Percentiles rank a stretch among this genome's conserved stretches.
These are phyloP conservation scores for Microcebus tavaratra DNA, from an alignment of 2,113 vertebrate species.

Conservation along the genomic window DNA sequence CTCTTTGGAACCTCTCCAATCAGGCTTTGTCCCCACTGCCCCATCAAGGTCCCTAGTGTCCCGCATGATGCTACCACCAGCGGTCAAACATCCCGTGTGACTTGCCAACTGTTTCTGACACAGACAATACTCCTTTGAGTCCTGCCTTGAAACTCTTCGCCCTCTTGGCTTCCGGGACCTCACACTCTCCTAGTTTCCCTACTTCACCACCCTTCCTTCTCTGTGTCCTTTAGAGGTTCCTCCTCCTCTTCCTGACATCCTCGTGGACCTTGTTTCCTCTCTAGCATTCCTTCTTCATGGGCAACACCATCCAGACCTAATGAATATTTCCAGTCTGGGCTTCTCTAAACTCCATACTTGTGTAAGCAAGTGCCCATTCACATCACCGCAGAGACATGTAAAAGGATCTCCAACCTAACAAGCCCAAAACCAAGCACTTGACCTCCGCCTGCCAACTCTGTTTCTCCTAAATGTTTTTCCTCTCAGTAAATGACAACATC, in stretches of 20 bases:
- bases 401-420: not conserved
- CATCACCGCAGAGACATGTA: not conserved
- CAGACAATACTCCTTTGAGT: not conserved
- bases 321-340: not conserved
- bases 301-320: not conserved
- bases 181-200: not conserved
- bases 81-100: not conserved
- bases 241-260: not conserved
- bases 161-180: not conserved
- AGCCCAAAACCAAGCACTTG: not conserved
- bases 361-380: not conserved
- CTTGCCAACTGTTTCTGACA: not conserved
- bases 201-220: not conserved
- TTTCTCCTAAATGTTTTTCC: not conserved
- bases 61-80: not conserved
- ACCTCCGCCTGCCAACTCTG: not conserved
- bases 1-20: not conserved
- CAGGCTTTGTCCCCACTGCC: not conserved
- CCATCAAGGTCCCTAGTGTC: not conserved
- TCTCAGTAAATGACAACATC: not conserved
- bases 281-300: not conserved
- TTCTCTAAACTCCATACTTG: not conserved
- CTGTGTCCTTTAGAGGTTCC: not conserved
- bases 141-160: not conserved
- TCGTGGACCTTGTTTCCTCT: not conserved